Evolutionary conservation across 1,140 invertebrate species (phyloP).

Genomic region (Hyposmocoma kahamanoa): DNA sequence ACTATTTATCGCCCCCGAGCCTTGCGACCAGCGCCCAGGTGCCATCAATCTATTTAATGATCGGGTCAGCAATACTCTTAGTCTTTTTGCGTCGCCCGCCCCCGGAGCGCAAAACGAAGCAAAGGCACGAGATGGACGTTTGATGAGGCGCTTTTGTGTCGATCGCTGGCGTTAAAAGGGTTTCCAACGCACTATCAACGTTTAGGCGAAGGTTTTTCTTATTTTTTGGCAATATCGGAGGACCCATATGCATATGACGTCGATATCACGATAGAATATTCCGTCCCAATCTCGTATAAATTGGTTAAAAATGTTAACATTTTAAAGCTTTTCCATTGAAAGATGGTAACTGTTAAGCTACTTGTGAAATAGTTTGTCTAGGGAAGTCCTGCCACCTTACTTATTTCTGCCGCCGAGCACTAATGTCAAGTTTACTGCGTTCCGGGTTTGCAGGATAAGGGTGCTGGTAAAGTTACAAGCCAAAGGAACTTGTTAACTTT

Average conservation of each 20-base stretch:
- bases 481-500: too few species aligned
- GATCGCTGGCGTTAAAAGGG: constrained; percentile 61
- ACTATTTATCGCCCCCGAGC: constrained; percentile 70
- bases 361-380: too few species aligned
- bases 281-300: too few species aligned
- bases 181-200: constrained; percentile 51
- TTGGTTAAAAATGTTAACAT: too few species aligned
- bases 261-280: too few species aligned
- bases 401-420: too few species aligned
- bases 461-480: too few species aligned
- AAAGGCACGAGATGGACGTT: constrained; percentile 61
- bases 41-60: constrained; percentile 73
- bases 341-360: too few species aligned
- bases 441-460: too few species aligned
- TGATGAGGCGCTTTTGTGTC: constrained; percentile 69
- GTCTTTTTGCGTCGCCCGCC: constrained; percentile 52
- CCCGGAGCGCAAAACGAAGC: constrained; percentile 43
- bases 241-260: background rate
- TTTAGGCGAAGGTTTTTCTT: constrained; percentile 17
- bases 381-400: too few species aligned
- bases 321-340: too few species aligned
- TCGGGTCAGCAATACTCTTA: constrained; percentile 69
- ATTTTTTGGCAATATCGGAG: constrained; percentile 21
- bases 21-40: constrained; percentile 69
- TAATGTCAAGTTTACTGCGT: too few species aligned